These are phyloP conservation scores for Torymus texanus DNA, from an alignment of 2,888 invertebrate species.

Conservation along the genomic window DNA sequence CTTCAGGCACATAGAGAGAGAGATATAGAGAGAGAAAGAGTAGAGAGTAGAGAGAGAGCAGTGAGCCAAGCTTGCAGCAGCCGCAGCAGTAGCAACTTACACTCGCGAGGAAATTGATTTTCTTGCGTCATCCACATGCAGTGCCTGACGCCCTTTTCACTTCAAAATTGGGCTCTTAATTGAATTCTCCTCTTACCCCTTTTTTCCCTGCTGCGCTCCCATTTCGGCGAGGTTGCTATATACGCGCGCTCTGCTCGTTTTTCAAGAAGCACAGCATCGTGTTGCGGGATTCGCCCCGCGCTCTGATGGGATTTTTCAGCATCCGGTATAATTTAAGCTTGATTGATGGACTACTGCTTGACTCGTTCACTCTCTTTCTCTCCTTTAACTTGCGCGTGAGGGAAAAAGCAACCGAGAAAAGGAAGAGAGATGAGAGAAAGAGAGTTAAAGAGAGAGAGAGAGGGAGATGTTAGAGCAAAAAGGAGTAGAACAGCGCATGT, in stretches of 20 bases:
- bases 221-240: background rate
- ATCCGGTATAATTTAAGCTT: constrained; percentile 47
- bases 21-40: background rate
- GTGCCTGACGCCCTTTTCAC: constrained; percentile 37
- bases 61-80: background rate
- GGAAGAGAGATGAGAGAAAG: background rate
- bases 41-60: background rate
- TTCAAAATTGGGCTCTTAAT: constrained; percentile 49
- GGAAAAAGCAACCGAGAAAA: background rate
- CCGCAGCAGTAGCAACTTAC: too few species aligned
- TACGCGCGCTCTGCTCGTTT: constrained; percentile 25
- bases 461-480: too few species aligned
- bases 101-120: constrained; percentile 46
- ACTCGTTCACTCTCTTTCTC: too few species aligned
- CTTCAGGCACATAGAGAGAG: too few species aligned
- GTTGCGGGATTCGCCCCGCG: constrained; percentile 22
- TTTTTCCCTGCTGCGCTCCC: constrained; percentile 25
- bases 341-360: constrained; percentile 40
- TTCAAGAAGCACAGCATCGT: constrained; percentile 35
- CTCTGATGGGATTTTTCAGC: constrained; percentile 44
- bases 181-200: constrained; percentile 51
- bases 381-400: background rate
- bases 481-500: too few species aligned
- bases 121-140: constrained; percentile 47
- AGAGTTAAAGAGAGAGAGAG: background rate